Conservation (phyloP, 1,140 invertebrate genomes). For the Drosophila quadrilineata region DNA sequence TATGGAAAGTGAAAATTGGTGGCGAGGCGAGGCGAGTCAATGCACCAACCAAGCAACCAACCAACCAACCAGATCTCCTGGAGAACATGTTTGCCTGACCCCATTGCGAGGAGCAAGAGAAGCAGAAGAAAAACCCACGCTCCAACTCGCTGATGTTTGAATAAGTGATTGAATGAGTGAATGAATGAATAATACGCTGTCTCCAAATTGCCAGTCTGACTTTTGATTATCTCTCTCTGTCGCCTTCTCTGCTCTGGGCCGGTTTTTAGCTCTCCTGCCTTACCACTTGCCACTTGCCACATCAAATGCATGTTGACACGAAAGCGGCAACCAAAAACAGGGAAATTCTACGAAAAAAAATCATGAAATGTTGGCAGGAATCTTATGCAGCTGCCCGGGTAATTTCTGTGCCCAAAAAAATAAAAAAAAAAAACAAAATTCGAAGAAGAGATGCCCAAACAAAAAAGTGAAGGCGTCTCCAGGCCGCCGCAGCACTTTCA, state of each 20-base stretch:
- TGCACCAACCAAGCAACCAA: no score
- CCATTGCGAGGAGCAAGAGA: constrained; percentile 50
- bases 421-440: no score
- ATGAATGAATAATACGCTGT: constrained; percentile 46
- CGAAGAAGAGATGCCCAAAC: no score
- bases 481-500: constrained; percentile 51
- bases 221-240: constrained; percentile 40
- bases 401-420: constrained; percentile 53
- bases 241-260: constrained; percentile 7
- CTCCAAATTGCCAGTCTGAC: constrained; percentile 40
- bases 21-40: no score
- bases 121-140: background rate
- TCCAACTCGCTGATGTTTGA: background rate
- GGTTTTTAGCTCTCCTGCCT: constrained; percentile 12
- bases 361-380: constrained; percentile 23
- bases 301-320: constrained; percentile 70
- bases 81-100: constrained; percentile 30
- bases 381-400: constrained; percentile 63
- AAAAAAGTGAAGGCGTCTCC: constrained; percentile 65
- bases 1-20: constrained; percentile 65
- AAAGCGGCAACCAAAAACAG: constrained; percentile 38
- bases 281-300: constrained; percentile 36
- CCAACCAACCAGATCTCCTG: background rate
- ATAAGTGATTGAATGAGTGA: constrained; percentile 23
- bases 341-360: constrained; percentile 18